Conservation (phyloP, 2,888 invertebrate species). For the Venusia cambrica region DNA sequence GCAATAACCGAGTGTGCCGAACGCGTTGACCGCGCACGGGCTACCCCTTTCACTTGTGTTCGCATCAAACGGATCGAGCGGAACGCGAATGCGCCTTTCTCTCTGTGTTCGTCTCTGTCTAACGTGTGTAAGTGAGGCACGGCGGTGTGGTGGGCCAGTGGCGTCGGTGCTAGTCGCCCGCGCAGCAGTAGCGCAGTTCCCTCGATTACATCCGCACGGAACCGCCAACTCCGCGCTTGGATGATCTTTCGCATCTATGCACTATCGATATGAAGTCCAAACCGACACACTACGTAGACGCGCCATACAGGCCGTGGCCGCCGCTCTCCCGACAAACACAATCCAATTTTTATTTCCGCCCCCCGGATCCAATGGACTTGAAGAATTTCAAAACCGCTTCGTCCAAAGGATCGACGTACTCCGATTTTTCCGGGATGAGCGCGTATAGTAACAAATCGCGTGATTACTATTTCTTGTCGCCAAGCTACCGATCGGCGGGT, state of each 20-base stretch:
- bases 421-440: constrained; percentile 76
- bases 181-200: constrained; percentile 70
- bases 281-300: constrained; percentile 75
- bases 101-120: constrained; percentile 74
- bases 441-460: constrained; percentile 71
- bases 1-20: constrained; percentile 50
- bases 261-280: constrained; percentile 82
- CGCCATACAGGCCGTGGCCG: constrained; percentile 84
- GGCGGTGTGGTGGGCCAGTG: constrained; percentile 62
- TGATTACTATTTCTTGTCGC: constrained; percentile 84
- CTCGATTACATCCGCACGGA: constrained; percentile 73
- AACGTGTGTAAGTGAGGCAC: constrained; percentile 56
- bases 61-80: constrained; percentile 69
- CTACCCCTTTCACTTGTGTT: constrained; percentile 79
- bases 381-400: constrained; percentile 73
- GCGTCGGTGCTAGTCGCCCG: constrained; percentile 47
- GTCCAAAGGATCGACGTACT: constrained; percentile 70
- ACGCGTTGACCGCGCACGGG: constrained; percentile 64
- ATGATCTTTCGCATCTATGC: constrained; percentile 70
- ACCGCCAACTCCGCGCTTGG: constrained; percentile 63
- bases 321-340: constrained; percentile 81
- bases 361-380: constrained; percentile 72
- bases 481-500: constrained; percentile 85
- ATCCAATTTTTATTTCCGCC: constrained; percentile 74
- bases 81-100: constrained; percentile 74